A percentile compares a stretch with the other conserved stretches of the same genome.
Conservation (phyloP, 64 coral and sea anemone species). For the Porites australiensis region DNA sequence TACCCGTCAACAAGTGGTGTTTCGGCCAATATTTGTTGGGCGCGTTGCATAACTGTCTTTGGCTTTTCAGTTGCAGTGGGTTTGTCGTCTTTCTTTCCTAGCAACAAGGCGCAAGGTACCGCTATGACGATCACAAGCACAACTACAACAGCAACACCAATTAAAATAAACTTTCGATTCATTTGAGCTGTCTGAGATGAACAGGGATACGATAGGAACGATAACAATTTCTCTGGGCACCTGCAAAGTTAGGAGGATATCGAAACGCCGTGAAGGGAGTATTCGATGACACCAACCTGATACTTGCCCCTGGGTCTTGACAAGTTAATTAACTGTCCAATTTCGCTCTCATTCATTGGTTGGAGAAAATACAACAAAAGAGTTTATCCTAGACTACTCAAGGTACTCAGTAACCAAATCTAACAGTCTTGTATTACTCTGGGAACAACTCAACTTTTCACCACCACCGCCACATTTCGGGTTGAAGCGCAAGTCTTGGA, state of each 20-base stretch:
- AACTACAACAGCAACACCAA: constrained; percentile 2
- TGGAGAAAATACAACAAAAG: too few species aligned
- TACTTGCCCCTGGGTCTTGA: too few species aligned
- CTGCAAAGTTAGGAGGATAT: neutral
- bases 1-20: constrained; percentile 20
- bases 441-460: too few species aligned
- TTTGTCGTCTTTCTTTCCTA: neutral
- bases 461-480: neutral
- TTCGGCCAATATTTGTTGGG: neutral
- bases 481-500: neutral
- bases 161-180: neutral
- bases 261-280: too few species aligned
- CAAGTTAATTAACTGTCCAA: too few species aligned
- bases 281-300: too few species aligned
- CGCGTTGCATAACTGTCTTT: constrained; percentile 1
- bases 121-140: constrained; percentile 33
- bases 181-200: neutral
- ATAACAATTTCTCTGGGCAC: too few species aligned
- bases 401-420: too few species aligned
- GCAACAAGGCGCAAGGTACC: constrained; percentile 19
- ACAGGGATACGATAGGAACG: neutral
- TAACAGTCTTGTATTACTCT: too few species aligned
- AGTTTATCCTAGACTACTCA: too few species aligned
- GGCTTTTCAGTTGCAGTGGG: neutral
- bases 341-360: too few species aligned